Base-by-base conservation (phyloP, 1,140 invertebrate species). In the Probaryconus sp. region DNA sequence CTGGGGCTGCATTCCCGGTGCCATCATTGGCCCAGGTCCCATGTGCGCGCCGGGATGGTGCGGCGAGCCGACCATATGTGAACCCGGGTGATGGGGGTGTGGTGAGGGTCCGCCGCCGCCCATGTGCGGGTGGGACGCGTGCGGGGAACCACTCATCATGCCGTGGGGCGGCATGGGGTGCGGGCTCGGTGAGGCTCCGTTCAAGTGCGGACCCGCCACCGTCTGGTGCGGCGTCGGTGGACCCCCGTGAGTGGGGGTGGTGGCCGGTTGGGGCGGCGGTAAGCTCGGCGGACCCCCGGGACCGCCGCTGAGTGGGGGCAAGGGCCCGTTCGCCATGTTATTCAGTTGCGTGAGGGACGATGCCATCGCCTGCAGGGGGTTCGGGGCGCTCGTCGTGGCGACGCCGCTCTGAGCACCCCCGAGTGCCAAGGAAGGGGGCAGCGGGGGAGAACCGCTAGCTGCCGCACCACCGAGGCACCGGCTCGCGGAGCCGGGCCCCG, bases 141-240 rank as follows among this genome's bases (percentile, higher is more conserved):
- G 85, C 0, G 85, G 83, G n/a, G 85, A 85, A 0, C 84, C 80
- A 65, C 77, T 84, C 83, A 87, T 87, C 80, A 87, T 83, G 0
- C 80, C 84, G 40, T 86, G 85, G 1, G 83, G 81, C 4, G 84
- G 85, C 84, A 87, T 84, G n/a, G 86, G 83, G 71, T 88, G 87
- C 31, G 85, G 86, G 40, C 86, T 86, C 17, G 85, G 86, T 1
- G 85, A 84, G 6, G 87, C 88, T 20, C 88, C 89, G 74, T 89
- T 89, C 9, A 88, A 69, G 63, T 86, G 85, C 3, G 85, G 84
- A 1, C 79, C 85, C 1, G 63, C 69, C 4, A 81, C 81, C 9
- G 76, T 79, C 30, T 84, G 82, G n/a, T 82, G 82, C 1, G 85
- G 85, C 11, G 85, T 86, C n/a, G 83, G 81, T 0, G 85, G 85